A percentile compares a stretch with the other conserved stretches of the same genome.
phyloP scores from a whole-genome alignment of 2,113 vertebrate species.

The Rhinoderma darwinii region DNA sequence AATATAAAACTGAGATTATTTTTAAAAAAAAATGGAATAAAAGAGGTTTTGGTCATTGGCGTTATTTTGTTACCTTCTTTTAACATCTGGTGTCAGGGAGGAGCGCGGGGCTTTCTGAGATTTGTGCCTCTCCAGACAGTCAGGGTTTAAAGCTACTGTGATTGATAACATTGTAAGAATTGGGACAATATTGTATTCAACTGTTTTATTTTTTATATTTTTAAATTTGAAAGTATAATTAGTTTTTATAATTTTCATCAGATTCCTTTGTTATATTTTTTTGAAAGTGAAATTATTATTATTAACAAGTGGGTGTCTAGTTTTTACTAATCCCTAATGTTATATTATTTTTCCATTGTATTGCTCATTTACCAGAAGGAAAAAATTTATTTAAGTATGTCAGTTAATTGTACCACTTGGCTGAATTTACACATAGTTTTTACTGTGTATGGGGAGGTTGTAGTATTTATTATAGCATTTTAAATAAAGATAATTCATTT shows the following conservation, averaged over 20 bases:
- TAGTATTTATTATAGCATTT: slow-evolving; percentile 99
- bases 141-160: slow-evolving; percentile 91
- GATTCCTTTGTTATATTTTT: slow-evolving; percentile 99
- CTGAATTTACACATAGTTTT: slow-evolving; percentile 99
- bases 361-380: slow-evolving; percentile 99
- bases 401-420: slow-evolving; percentile 99
- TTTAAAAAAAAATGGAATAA: slow-evolving; percentile 95
- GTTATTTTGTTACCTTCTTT: slow-evolving; percentile 99
- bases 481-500: slow-evolving; percentile 98
- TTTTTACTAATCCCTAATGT: slow-evolving; percentile 99
- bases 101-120: not conserved
- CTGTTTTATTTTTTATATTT: slow-evolving; percentile 99
- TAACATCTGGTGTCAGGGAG: slow-evolving; percentile 59
- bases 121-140: slow-evolving; percentile 49
- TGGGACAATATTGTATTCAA: slow-evolving; percentile 98
- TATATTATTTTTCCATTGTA: slow-evolving; percentile 91
- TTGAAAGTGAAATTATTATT: slow-evolving; percentile 89
- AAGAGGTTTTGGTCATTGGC: slow-evolving; percentile 98
- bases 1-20: slow-evolving; percentile 99
- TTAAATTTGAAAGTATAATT: slow-evolving; percentile 99
- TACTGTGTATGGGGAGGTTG: slow-evolving; percentile 99
- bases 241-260: slow-evolving; percentile 99
- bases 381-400: slow-evolving; percentile 97
- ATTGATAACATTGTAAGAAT: slow-evolving; percentile 99
- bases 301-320: slow-evolving; percentile 97